These are phyloP conservation scores for Noctua janthina DNA, from an alignment of 2,888 invertebrate genomes.

Conservation along the genomic window DNA sequence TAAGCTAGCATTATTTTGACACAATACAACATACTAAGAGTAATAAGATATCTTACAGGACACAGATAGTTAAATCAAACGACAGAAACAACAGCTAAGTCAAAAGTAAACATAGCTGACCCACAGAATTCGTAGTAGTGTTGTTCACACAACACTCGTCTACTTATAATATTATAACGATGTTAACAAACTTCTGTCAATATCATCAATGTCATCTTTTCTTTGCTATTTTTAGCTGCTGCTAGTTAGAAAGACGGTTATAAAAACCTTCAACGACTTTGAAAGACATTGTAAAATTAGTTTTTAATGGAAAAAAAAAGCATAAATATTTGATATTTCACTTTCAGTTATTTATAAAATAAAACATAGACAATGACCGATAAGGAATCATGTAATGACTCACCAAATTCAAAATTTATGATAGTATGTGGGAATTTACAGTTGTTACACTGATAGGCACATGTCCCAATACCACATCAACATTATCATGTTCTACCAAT, in stretches of 20 bases:
- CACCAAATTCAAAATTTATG: not conserved
- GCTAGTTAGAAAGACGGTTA: not conserved
- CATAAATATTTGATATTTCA: not conserved
- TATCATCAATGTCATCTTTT: not conserved
- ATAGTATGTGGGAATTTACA: not conserved
- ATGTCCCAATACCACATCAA: too few relatives aligned
- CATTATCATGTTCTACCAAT: not conserved
- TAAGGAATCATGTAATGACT: conserved; percentile 3
- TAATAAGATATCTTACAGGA: conserved; percentile 12
- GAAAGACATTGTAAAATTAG: not conserved
- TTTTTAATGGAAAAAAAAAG: not conserved
- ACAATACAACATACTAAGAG: not conserved
- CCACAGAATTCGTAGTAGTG: conserved; percentile 20
- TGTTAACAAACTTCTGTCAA: not conserved
- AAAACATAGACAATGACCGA: conserved; percentile 7
- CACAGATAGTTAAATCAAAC: conserved; percentile 7
- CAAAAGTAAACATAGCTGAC: conserved; percentile 32
- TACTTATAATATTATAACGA: not conserved
- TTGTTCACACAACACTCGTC: not conserved
- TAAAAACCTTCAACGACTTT: not conserved
- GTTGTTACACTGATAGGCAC: not conserved
- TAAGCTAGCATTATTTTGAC: not conserved
- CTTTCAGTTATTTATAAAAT: not conserved
- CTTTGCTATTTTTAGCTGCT: not conserved
- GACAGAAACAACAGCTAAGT: conserved; percentile 14